These are phyloP conservation scores for Phallusia fumigata DNA, from an alignment of 23 tunicate genomes.

Conservation along the genomic window DNA sequence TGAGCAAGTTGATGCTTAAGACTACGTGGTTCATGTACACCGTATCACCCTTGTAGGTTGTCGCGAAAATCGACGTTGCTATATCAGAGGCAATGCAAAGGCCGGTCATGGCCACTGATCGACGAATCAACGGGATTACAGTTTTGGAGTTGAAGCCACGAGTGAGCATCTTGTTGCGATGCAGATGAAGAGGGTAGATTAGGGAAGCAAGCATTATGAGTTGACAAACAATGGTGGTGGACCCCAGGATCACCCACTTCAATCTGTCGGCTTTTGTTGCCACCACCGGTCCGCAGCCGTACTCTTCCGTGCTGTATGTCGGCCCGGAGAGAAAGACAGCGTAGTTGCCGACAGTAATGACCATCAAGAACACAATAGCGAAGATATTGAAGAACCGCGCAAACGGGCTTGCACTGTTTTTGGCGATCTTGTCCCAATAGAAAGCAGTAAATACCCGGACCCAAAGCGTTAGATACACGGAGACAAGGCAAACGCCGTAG, in stretches of 20 bases:
- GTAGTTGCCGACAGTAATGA: slow-evolving; percentile 14
- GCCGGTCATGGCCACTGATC: slow-evolving; percentile 25
- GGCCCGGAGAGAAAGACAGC: slow-evolving; percentile 24
- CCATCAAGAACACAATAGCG: slow-evolving; percentile 6
- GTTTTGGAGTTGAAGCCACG: slow-evolving; percentile 11
- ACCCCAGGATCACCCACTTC: slow-evolving; percentile 30
- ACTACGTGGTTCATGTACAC: slow-evolving; percentile 38
- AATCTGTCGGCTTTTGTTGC: not conserved
- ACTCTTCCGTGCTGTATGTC: not conserved
- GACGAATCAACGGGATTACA: slow-evolving; percentile 18
- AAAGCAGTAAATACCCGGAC: slow-evolving; percentile 34
- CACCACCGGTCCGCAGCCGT: slow-evolving; percentile 23
- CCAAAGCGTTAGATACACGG: slow-evolving; percentile 37
- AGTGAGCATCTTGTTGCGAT: slow-evolving; percentile 31
- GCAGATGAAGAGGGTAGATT: slow-evolving; percentile 35
- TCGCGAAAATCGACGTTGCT: slow-evolving; percentile 25
- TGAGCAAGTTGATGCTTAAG: slow-evolving; percentile 22
- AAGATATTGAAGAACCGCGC: slow-evolving; percentile 3
- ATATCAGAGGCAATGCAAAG: slow-evolving; percentile 33
- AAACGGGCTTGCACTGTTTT: slow-evolving; percentile 6
- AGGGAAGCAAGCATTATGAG: slow-evolving; percentile 26
- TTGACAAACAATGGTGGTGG: slow-evolving; percentile 26
- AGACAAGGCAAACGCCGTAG: slow-evolving; percentile 14
- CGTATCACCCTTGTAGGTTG: slow-evolving; percentile 18
- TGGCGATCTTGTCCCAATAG: slow-evolving; percentile 18